Percentiles rank a stretch among this genome's conserved stretches.
phyloP scores from a whole-genome alignment of 2,888 invertebrate species.

The Plutella xylostella region DNA sequence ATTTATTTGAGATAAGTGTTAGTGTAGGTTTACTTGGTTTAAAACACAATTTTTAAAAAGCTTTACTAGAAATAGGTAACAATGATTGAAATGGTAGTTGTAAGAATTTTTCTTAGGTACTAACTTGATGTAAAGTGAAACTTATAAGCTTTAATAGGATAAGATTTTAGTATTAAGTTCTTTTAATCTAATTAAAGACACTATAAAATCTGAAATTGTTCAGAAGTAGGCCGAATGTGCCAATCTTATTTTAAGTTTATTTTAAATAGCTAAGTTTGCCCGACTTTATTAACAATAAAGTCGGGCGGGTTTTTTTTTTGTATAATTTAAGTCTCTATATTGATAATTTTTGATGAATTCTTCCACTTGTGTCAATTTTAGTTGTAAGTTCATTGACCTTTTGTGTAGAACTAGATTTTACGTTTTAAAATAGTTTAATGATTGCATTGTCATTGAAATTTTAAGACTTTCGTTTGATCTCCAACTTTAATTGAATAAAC shows the following conservation, averaged over 20 bases:
- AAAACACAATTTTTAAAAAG: too few species aligned
- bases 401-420: neutral
- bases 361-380: neutral
- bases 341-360: neutral
- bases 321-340: constrained; percentile 21
- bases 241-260: constrained; percentile 34
- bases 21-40: too few species aligned
- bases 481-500: constrained; percentile 30
- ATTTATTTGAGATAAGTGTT: too few species aligned
- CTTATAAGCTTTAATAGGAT: constrained; percentile 49
- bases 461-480: constrained; percentile 69
- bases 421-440: neutral
- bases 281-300: too few species aligned
- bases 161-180: neutral
- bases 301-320: too few species aligned
- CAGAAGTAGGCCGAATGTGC: constrained; percentile 58
- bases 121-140: too few species aligned
- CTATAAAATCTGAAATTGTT: constrained; percentile 7
- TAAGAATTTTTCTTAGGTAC: too few species aligned
- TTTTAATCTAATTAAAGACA: constrained; percentile 11
- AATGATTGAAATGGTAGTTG: constrained; percentile 22
- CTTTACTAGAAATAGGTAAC: too few species aligned
- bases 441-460: constrained; percentile 48
- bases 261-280: too few species aligned
- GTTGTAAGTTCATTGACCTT: neutral